Conservation (phyloP, 53 echinoderm and acorn worm genomes). For the Holothuria leucospilota region DNA sequence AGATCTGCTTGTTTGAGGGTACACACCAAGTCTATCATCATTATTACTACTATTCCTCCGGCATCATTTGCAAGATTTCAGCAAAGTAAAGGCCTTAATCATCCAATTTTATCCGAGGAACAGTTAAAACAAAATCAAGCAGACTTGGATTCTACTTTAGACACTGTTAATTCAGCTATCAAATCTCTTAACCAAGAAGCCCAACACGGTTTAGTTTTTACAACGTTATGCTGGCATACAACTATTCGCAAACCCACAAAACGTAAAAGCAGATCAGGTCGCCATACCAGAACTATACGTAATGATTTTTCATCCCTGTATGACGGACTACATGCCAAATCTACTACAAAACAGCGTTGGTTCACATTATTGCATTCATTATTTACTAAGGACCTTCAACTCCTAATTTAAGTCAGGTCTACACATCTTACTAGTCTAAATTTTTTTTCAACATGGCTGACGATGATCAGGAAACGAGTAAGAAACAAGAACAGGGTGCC, state of each 20-base stretch:
- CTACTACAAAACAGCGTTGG: neutral
- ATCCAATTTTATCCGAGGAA: neutral
- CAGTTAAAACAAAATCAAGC: neutral
- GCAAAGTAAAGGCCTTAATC: neutral
- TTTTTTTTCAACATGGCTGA: neutral
- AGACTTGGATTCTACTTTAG: neutral
- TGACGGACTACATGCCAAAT: neutral
- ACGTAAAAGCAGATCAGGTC: neutral
- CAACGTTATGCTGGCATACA: neutral
- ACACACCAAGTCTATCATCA: neutral
- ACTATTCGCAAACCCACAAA: neutral
- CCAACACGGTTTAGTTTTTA: neutral
- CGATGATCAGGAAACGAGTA: neutral
- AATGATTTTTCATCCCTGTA: neutral
- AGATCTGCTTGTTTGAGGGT: neutral
- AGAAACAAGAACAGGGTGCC: neutral
- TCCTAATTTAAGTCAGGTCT: neutral
- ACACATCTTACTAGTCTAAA: no score
- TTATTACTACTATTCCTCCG: neutral
- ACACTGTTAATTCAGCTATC: neutral
- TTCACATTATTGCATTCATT: neutral
- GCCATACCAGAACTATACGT: neutral
- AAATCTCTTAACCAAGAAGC: neutral
- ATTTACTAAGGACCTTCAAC: neutral
- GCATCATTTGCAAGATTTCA: neutral